phyloP scores from a whole-genome alignment of 2,113 vertebrate species.

The Cyanoderma ruficeps region DNA sequence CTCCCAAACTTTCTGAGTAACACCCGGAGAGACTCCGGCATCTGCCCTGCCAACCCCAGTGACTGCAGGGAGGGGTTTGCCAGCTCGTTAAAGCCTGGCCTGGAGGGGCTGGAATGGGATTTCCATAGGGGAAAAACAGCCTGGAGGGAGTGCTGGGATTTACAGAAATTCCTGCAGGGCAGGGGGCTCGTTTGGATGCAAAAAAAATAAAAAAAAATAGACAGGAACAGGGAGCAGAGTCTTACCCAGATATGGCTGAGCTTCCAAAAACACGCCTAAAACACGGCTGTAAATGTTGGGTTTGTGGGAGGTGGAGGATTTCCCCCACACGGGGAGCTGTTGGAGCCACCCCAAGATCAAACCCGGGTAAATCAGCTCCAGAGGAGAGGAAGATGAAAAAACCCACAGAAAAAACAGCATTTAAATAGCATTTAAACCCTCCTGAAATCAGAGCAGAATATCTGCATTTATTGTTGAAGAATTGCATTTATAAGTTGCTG shows the following conservation, averaged over 20 bases:
- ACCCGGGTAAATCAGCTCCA: accelerated
- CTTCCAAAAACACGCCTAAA: background rate
- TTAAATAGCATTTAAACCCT: background rate
- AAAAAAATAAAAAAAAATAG: background rate
- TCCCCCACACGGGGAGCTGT: background rate
- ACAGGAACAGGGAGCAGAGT: background rate
- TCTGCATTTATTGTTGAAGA: background rate
- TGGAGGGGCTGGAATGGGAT: background rate
- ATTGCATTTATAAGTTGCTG: no score
- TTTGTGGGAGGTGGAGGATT: background rate
- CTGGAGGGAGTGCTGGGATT: background rate
- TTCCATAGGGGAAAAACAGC: background rate
- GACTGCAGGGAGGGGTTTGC: background rate
- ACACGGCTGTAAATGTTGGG: accelerated
- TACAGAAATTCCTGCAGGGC: background rate
- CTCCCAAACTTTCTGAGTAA: background rate
- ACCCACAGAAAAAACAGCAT: background rate
- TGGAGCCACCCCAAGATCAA: background rate
- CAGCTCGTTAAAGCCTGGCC: background rate
- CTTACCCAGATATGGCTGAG: accelerated
- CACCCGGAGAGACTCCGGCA: background rate
- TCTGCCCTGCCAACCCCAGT: background rate
- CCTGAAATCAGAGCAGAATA: background rate
- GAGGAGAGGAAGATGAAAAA: background rate
- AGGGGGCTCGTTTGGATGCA: background rate